phyloP scores from a whole-genome alignment of 2,888 invertebrate species.

The Oconnorella tubifera region DNA sequence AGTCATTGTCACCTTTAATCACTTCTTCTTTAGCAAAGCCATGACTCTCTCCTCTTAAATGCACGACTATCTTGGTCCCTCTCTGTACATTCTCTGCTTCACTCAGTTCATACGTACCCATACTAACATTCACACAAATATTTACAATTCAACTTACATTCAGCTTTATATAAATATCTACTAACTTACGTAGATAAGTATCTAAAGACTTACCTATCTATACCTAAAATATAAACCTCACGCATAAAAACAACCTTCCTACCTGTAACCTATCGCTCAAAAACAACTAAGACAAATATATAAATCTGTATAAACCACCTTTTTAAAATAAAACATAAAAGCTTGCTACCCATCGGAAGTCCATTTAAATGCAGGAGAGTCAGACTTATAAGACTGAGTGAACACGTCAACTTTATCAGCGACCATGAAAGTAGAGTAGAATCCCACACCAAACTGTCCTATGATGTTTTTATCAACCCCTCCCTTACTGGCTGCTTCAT shows the following conservation, averaged over 20 bases:
- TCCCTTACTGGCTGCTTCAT: slow-evolving; percentile 62
- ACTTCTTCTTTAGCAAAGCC: slow-evolving; percentile 84
- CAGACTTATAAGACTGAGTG: slow-evolving; percentile 69
- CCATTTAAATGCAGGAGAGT: slow-evolving; percentile 74
- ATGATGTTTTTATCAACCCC: slow-evolving; percentile 47
- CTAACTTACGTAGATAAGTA: no score
- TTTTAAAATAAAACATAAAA: not conserved
- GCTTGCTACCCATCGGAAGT: slow-evolving; percentile 91
- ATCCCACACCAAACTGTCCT: slow-evolving; percentile 95
- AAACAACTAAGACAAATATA: not conserved
- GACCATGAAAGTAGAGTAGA: slow-evolving; percentile 97
- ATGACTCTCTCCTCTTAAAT: slow-evolving; percentile 80
- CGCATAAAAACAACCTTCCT: not conserved
- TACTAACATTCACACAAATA: no score
- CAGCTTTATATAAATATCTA: no score
- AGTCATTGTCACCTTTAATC: no score
- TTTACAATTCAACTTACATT: no score
- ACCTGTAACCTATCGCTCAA: not conserved
- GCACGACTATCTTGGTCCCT: slow-evolving; percentile 89
- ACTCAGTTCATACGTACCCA: slow-evolving; percentile 82
- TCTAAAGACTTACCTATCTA: not conserved
- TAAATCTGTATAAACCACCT: not conserved
- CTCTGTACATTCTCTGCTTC: slow-evolving; percentile 77
- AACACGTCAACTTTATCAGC: slow-evolving; percentile 90
- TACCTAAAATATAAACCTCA: not conserved